phyloP scores from a whole-genome alignment of 2,888 invertebrate species.

The Xanthorhoe spadicearia region DNA sequence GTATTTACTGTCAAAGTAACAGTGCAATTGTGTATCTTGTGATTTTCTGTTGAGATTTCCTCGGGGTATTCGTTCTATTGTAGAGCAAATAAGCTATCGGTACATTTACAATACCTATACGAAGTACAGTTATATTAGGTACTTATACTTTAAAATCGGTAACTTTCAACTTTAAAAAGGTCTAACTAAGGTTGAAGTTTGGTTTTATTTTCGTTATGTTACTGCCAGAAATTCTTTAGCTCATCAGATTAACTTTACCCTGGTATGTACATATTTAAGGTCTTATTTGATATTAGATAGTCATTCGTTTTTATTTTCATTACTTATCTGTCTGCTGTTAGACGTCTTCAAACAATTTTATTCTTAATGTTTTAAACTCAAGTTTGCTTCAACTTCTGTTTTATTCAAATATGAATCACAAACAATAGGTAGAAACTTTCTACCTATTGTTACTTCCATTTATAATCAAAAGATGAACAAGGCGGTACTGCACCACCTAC shows the following conservation, averaged over 20 bases:
- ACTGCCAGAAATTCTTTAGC: not conserved
- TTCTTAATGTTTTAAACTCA: too few species aligned
- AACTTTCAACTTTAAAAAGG: not conserved
- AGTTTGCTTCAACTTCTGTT: too few species aligned
- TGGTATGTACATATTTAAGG: not conserved
- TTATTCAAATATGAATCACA: too few species aligned
- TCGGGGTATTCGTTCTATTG: constrained; percentile 24
- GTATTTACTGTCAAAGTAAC: constrained; percentile 7
- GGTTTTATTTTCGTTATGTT: not conserved
- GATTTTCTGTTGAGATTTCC: constrained; percentile 21
- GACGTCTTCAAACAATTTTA: too few species aligned
- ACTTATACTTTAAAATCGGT: not conserved
- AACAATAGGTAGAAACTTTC: too few species aligned
- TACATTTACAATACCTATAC: constrained; percentile 13
- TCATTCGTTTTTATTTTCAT: too few species aligned
- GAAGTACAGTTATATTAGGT: not conserved
- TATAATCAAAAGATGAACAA: not conserved
- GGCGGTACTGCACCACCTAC: constrained; percentile 1
- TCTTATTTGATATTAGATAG: not conserved
- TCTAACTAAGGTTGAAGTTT: not conserved
- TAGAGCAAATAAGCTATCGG: constrained; percentile 14
- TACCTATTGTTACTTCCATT: too few species aligned
- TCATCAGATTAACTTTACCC: not conserved
- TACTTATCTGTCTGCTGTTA: too few species aligned
- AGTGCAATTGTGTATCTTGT: constrained; percentile 1